Evolutionary conservation across 2,888 invertebrate species (phyloP).

Genomic region (Uloborus plumipes): DNA sequence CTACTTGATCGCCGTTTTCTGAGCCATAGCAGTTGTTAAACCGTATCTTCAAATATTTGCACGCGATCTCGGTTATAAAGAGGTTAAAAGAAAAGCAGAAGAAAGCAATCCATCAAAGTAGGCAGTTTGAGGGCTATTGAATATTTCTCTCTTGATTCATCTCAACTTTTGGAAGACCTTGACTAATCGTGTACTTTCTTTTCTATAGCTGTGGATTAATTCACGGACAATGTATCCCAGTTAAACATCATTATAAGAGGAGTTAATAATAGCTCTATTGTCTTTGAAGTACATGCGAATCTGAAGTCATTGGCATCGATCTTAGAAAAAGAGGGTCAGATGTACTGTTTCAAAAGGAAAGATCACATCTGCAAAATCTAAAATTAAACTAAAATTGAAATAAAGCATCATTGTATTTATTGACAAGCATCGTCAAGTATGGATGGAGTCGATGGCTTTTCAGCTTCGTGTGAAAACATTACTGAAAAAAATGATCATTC

Average conservation of each 20-base stretch:
- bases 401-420: background rate
- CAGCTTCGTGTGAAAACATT: slow-evolving; percentile 6
- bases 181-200: slow-evolving; percentile 5
- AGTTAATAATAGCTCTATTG: slow-evolving; percentile 21
- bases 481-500: too few species aligned
- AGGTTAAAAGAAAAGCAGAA: slow-evolving; percentile 10
- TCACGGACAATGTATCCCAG: background rate
- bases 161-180: slow-evolving; percentile 13
- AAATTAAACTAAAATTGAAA: background rate
- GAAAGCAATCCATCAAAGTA: background rate
- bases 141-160: too few species aligned
- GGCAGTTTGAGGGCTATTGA: background rate
- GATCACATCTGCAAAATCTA: background rate
- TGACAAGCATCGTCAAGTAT: slow-evolving; percentile 2
- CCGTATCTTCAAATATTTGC: slow-evolving; percentile 19
- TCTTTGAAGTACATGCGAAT: slow-evolving; percentile 5
- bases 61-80: slow-evolving; percentile 18
- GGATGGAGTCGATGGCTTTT: slow-evolving; percentile 1
- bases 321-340: background rate
- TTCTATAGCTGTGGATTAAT: slow-evolving; percentile 18
- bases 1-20: background rate
- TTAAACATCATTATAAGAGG: background rate
- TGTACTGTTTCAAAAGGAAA: too few species aligned
- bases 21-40: background rate
- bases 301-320: slow-evolving; percentile 14